Evolutionary conservation across 2,113 vertebrate species (phyloP).

Genomic region (Arenaria interpres): DNA sequence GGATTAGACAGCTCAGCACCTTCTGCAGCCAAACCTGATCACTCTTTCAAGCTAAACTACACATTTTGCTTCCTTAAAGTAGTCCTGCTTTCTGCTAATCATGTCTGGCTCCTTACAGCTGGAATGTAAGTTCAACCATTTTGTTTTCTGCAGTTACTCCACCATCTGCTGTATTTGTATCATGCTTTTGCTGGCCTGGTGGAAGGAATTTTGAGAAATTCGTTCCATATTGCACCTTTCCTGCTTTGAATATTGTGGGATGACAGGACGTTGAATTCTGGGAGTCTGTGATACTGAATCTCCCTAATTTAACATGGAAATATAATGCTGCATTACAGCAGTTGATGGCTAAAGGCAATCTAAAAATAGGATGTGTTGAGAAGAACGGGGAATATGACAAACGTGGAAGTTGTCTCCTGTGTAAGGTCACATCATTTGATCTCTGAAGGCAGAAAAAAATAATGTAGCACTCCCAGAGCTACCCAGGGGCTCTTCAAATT

Average conservation of each 20-base stretch:
- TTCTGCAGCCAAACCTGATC: background rate
- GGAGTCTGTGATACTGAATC: background rate
- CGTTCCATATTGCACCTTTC: background rate
- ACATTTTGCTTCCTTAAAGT: background rate
- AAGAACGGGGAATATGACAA: background rate
- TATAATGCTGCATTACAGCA: background rate
- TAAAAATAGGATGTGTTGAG: background rate
- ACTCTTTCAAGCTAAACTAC: background rate
- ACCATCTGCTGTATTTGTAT: background rate
- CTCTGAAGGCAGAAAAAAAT: background rate
- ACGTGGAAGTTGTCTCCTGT: background rate
- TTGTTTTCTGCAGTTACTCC: conserved; percentile 2
- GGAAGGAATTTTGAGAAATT: background rate
- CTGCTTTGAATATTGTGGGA: background rate
- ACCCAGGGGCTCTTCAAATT: background rate
- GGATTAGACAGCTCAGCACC: background rate
- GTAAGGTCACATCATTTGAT: background rate
- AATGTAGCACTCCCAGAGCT: background rate
- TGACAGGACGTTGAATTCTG: background rate
- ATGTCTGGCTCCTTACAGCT: background rate
- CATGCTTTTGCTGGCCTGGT: background rate
- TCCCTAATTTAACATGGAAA: background rate
- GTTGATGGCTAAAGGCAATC: background rate
- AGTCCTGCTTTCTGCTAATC: background rate
- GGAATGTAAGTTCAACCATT: background rate